Percentiles rank a stretch among this genome's conserved stretches.
These are phyloP conservation scores for Stylophora pistillata DNA, from an alignment of 64 coral and sea anemone species.

Conservation along the genomic window DNA sequence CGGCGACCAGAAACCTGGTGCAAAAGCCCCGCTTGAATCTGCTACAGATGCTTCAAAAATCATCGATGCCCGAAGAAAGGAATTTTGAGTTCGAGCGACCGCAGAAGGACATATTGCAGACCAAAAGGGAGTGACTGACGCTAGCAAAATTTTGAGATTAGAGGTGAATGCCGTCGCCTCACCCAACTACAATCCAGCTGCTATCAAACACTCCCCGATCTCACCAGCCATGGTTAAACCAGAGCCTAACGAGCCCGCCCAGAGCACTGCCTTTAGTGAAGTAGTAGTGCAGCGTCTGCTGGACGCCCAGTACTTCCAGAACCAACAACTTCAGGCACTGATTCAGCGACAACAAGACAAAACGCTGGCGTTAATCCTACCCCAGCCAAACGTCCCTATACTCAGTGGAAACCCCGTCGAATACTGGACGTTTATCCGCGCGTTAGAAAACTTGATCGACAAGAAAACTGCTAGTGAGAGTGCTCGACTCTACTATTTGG, in stretches of 20 bases:
- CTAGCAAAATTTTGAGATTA: too few species aligned
- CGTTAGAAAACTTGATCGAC: slow-evolving; percentile 48
- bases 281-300: neutral
- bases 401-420: slow-evolving; percentile 30
- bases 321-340: slow-evolving; percentile 6
- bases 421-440: slow-evolving; percentile 40
- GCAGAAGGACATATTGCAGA: too few species aligned
- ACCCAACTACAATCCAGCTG: too few species aligned
- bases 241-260: too few species aligned
- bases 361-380: neutral
- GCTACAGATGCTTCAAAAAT: too few species aligned
- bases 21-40: too few species aligned
- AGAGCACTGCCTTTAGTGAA: neutral
- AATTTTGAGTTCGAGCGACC: too few species aligned
- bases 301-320: neutral
- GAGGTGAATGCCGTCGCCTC: too few species aligned
- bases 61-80: too few species aligned
- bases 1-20: neutral
- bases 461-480: slow-evolving; percentile 49
- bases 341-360: slow-evolving; percentile 25
- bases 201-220: too few species aligned
- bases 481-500: slow-evolving; percentile 55
- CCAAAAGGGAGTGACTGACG: too few species aligned
- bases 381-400: slow-evolving; percentile 28
- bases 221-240: too few species aligned